Percentiles rank a stretch among this genome's conserved stretches.
Evolutionary conservation across 2,113 vertebrate genomes (phyloP).

Genomic region (Centropus unirufus): DNA sequence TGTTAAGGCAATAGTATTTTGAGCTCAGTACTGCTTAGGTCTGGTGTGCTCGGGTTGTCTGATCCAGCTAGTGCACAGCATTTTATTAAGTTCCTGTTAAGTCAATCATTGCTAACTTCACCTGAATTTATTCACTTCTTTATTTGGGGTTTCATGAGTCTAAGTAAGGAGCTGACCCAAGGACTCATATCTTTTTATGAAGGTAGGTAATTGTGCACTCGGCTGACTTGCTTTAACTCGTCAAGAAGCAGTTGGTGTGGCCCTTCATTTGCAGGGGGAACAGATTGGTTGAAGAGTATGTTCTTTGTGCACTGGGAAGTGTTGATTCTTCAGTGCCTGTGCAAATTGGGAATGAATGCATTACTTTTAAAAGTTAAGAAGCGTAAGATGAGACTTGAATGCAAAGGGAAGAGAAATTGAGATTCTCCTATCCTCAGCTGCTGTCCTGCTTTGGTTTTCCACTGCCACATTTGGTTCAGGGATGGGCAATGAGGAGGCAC

Average conservation of each 20-base stretch:
- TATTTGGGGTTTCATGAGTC: background rate
- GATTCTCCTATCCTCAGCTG: fast-evolving
- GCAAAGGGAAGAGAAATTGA: background rate
- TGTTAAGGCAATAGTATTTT: background rate
- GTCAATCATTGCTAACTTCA: background rate
- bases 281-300: background rate
- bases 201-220: background rate
- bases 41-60: background rate
- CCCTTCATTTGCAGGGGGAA: background rate
- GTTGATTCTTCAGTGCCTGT: background rate
- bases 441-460: background rate
- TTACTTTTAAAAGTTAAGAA: background rate
- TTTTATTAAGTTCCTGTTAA: background rate
- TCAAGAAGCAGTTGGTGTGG: background rate
- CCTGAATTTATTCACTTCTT: background rate
- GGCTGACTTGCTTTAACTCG: background rate
- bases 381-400: background rate
- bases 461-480: background rate
- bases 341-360: background rate
- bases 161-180: background rate
- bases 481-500: fast-evolving
- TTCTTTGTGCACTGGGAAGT: background rate
- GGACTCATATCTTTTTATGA: background rate
- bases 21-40: background rate
- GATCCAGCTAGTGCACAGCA: background rate